Base-by-base conservation (phyloP, 2,797 vertebrate species). In the Hemitrygon akajei region DNA sequence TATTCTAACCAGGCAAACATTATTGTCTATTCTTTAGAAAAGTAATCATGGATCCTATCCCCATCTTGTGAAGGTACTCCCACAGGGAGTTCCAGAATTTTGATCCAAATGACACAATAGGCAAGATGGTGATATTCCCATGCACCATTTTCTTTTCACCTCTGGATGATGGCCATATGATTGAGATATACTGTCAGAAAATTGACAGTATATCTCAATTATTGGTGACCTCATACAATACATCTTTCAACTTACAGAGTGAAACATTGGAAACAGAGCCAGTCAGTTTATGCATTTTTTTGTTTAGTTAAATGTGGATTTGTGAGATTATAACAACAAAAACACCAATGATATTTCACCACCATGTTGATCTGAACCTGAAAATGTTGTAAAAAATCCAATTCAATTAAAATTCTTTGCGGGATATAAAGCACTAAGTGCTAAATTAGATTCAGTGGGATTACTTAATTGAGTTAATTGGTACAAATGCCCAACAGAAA, bases 401-500 rank as follows among this genome's bases (percentile, higher is more conserved):
- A 89, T 60, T 69, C 86, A 89, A 89, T 89, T 69, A 89, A 89
- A 89, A 89, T 89, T 89, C 60, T 89, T 89, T 37, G 34, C n/a
- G 34, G 86, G 86, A 89, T 89, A 10, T 34, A 20, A 66, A 69
- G 69, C n/a, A 69, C 60, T 69, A 60, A 47, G 60, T 69, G 86
- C n/a, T 89, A 89, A 66, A 89, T 89, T 89, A 22, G 60, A 34
- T 66, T 63, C 86, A 89, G 86, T 89, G 86, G 86, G 86, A 89
- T 69, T 37, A 66, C n/a, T 89, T 89, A 89, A 89, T 89, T 69
- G 86, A 37, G 34, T 89, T 89, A 89, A 66, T 89, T 66, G 86
- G n/a, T 66, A n/a, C 58, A 66, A 34, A 66, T 89, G 58, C 86
- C 27, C n/a, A 18, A 66, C 60, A 34, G 86, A 66, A 66, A 7